phyloP scores from a whole-genome alignment of 2,113 vertebrate species.

The Tetrao urogallus region DNA sequence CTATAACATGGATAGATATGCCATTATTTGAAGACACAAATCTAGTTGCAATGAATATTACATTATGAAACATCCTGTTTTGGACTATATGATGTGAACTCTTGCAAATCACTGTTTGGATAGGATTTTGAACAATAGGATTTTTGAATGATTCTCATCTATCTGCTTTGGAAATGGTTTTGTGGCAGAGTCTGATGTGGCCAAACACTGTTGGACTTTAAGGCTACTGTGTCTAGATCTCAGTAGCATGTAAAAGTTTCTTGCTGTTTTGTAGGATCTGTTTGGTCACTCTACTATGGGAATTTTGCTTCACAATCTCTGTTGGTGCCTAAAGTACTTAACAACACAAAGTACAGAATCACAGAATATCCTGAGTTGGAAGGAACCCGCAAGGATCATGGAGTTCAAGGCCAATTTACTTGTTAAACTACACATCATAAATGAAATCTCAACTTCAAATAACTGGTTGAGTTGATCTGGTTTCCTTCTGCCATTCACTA shows the following conservation, averaged over 20 bases:
- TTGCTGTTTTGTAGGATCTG: neutral
- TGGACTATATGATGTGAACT: neutral
- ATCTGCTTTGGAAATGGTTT: neutral
- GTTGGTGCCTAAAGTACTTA: neutral
- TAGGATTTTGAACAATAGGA: neutral
- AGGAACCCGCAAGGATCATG: neutral
- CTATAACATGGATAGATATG: neutral
- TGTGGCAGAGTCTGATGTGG: neutral
- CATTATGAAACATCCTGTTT: neutral
- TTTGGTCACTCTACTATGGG: neutral
- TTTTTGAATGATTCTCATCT: neutral
- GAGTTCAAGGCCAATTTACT: neutral
- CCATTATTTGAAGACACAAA: neutral
- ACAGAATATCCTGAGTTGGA: too few species aligned
- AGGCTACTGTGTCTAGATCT: neutral
- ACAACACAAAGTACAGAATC: neutral
- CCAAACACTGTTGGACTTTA: neutral
- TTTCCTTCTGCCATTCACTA: neutral
- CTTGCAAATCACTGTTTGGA: neutral
- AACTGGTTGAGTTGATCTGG: neutral
- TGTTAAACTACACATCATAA: neutral
- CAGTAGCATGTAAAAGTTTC: neutral
- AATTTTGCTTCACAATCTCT: neutral
- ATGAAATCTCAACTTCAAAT: neutral
- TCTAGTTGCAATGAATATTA: neutral